Evolutionary conservation across 1,140 invertebrate genomes (phyloP).

Genomic region (Trachelipus rathkii): DNA sequence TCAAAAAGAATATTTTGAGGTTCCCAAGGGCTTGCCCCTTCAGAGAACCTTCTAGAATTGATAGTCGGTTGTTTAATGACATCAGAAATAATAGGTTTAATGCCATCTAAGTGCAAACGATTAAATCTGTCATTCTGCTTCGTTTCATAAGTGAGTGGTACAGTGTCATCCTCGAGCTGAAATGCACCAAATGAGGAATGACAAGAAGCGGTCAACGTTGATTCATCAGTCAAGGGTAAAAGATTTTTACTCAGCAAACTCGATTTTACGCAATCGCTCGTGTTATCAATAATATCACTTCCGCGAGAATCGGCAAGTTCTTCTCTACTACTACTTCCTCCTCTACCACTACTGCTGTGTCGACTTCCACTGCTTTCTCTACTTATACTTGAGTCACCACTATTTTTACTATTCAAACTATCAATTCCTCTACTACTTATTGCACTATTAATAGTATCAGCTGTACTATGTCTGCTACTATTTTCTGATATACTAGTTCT

Average conservation of each 20-base stretch:
- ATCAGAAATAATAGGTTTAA: neutral
- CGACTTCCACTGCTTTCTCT: neutral
- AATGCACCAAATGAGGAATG: neutral
- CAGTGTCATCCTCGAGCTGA: neutral
- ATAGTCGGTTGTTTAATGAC: neutral
- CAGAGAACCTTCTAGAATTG: neutral
- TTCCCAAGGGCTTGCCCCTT: neutral
- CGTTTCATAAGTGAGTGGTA: neutral
- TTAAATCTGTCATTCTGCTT: neutral
- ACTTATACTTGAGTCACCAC: neutral
- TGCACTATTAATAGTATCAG: constrained; percentile 32
- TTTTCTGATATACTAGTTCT: constrained; percentile 17
- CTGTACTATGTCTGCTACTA: constrained; percentile 31
- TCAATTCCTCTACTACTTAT: constrained; percentile 25
- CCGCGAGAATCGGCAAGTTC: neutral
- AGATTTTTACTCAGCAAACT: neutral
- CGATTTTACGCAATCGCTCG: neutral
- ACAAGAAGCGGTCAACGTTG: neutral
- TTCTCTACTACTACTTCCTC: constrained; percentile 5
- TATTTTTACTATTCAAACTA: neutral
- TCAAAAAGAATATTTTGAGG: neutral
- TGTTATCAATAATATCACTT: neutral
- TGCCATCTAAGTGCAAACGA: neutral
- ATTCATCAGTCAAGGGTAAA: neutral
- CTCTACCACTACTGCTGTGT: constrained; percentile 6